phyloP scores from a whole-genome alignment of 2,797 vertebrate genomes.

The Protosalanx chinensis region DNA sequence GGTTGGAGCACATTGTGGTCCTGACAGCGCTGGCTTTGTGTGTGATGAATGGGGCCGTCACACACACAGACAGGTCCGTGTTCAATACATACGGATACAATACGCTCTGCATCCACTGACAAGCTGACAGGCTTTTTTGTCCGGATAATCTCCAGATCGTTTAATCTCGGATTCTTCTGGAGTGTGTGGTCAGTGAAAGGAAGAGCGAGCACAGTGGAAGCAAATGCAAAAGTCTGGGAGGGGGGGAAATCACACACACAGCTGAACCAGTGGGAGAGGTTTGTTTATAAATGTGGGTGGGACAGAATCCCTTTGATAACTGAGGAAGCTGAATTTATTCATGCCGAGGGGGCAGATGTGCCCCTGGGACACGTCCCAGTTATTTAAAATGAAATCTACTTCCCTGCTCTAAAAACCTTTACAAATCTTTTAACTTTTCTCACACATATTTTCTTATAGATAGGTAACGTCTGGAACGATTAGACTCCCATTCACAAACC shows the following conservation, averaged over 20 bases:
- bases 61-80: constrained; percentile 74
- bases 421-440: background rate
- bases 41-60: constrained; percentile 82
- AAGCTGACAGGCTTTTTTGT: constrained; percentile 76
- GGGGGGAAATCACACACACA: background rate
- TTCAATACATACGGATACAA: constrained; percentile 82
- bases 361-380: too few species aligned
- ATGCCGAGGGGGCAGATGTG: too few species aligned
- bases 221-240: background rate
- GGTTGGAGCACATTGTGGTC: constrained; percentile 43
- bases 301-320: too few species aligned
- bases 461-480: background rate
- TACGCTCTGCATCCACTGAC: constrained; percentile 74
- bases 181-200: constrained; percentile 65
- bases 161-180: constrained; percentile 70
- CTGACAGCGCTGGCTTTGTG: constrained; percentile 78
- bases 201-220: constrained; percentile 44
- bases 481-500: too few species aligned
- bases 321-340: too few species aligned
- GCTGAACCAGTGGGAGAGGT: background rate
- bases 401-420: background rate
- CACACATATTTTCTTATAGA: background rate
- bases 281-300: too few species aligned
- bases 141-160: constrained; percentile 72
- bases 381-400: too few species aligned